phyloP scores from a whole-genome alignment of 2,113 vertebrate species.

The Chunga burmeisteri region DNA sequence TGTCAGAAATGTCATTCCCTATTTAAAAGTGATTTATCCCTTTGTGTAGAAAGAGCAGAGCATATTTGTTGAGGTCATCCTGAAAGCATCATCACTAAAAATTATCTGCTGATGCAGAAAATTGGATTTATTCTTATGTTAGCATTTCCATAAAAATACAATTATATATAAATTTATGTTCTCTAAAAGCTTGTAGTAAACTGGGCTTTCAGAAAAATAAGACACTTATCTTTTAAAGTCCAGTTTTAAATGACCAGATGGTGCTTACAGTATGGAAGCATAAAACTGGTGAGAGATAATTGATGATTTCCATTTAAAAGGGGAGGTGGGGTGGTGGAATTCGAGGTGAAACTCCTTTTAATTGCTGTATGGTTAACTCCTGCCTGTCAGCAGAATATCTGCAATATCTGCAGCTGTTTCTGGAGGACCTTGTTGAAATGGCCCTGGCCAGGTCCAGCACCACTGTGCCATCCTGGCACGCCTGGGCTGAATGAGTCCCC shows the following conservation, averaged over 20 bases:
- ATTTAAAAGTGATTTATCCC: neutral
- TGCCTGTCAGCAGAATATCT: neutral
- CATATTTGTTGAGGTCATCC: neutral
- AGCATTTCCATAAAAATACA: conserved; percentile 9
- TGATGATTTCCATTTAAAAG: neutral
- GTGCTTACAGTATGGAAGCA: neutral
- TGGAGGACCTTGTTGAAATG: neutral
- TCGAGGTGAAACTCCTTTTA: neutral
- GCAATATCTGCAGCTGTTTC: neutral
- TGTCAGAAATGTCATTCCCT: neutral
- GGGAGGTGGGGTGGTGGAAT: no score
- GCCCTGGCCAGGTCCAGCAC: fast-evolving
- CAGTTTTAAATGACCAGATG: neutral
- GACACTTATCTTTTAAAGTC: neutral
- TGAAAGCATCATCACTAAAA: neutral
- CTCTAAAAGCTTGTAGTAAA: conserved; percentile 2
- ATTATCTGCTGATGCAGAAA: conserved; percentile 16
- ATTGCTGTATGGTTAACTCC: neutral
- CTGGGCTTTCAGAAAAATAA: neutral
- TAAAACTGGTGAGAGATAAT: neutral
- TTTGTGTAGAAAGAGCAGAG: neutral
- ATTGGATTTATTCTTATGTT: conserved; percentile 17
- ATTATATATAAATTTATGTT: neutral
- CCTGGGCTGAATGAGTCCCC: neutral
- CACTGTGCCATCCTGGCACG: neutral